These are phyloP conservation scores for Pedicia rivosa DNA, from an alignment of 2,888 invertebrate species.

Conservation along the genomic window DNA sequence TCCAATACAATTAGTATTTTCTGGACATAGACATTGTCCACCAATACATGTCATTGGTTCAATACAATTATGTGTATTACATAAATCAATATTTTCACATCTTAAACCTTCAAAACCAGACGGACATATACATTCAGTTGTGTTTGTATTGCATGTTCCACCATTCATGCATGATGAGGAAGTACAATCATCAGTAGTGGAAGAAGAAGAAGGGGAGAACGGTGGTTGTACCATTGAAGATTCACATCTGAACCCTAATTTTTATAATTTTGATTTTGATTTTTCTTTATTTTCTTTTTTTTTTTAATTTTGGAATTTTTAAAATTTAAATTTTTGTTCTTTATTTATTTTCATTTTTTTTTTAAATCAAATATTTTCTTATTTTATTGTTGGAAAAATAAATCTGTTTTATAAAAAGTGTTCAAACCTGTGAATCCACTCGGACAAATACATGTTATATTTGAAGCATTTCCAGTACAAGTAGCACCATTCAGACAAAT, in stretches of 20 bases:
- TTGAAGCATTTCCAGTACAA: conserved; percentile 45
- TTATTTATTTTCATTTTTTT: too few species aligned
- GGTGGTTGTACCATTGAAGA: conserved; percentile 16
- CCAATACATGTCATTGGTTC: conserved; percentile 28
- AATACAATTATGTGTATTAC: conserved; percentile 23
- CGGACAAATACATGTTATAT: conserved; percentile 57
- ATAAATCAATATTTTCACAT: conserved; percentile 26
- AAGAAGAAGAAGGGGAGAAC: conserved; percentile 1
- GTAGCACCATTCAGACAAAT: conserved; percentile 56
- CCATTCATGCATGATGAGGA: conserved; percentile 28
- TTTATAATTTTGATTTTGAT: conserved; percentile 6
- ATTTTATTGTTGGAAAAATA: not conserved
- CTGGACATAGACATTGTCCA: conserved; percentile 28
- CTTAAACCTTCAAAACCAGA: conserved; percentile 25
- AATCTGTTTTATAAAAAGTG: not conserved
- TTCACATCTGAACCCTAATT: conserved; percentile 28
- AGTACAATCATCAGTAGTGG: conserved; percentile 20
- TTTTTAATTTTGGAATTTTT: too few species aligned
- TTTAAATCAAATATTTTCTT: too few species aligned
- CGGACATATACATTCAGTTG: conserved; percentile 27
- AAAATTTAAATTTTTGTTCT: too few species aligned
- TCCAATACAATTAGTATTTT: conserved; percentile 32
- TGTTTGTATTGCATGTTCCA: conserved; percentile 27
- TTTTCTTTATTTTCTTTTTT: conserved; percentile 3
- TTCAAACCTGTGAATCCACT: conserved; percentile 46